phyloP scores from a whole-genome alignment of 2,113 vertebrate species.

The Pluvialis apricaria region DNA sequence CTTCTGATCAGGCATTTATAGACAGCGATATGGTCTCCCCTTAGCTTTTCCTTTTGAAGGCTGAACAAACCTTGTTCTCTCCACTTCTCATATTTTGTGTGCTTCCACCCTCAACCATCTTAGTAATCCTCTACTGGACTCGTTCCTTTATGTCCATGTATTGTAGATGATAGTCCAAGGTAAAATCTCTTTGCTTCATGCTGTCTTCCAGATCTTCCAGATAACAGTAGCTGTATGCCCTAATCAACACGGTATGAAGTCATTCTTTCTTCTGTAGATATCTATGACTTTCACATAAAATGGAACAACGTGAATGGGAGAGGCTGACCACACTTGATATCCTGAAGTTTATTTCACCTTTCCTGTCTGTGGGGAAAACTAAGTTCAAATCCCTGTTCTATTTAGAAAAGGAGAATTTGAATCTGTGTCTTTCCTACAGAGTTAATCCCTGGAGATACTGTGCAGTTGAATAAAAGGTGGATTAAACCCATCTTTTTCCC shows the following conservation, averaged over 20 bases:
- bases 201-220: not conserved
- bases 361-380: not conserved
- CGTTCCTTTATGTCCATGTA: not conserved
- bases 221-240: not conserved
- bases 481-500: not conserved
- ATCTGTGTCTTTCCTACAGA: not conserved
- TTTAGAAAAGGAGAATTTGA: not conserved
- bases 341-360: not conserved
- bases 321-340: not conserved
- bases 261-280: not conserved
- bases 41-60: not conserved
- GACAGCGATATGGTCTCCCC: rapidly evolving
- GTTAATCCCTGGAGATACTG: not conserved
- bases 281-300: not conserved
- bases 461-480: not conserved
- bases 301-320: not conserved
- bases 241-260: not conserved
- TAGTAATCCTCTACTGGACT: not conserved
- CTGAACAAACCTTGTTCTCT: not conserved
- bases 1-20: not conserved
- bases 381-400: not conserved
- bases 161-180: not conserved
- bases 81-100: not conserved
- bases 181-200: not conserved
- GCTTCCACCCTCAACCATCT: not conserved